Conservation (phyloP, 2,113 vertebrate genomes). For the Pelecanoides urinatrix region DNA sequence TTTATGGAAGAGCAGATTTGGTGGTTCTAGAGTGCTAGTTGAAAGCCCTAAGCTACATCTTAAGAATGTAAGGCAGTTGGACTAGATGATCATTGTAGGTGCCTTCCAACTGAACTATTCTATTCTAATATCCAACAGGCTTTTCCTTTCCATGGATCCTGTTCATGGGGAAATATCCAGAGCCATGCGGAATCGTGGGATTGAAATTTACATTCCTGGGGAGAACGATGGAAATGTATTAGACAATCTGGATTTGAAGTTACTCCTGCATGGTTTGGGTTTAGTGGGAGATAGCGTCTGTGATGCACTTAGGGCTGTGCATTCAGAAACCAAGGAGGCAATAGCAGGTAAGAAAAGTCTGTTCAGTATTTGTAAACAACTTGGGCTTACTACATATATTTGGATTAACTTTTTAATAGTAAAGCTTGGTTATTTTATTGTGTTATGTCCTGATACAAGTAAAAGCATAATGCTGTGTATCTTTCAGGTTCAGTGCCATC, state of each 20-base stretch:
- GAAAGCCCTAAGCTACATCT: not conserved
- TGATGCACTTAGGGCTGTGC: conserved; percentile 83
- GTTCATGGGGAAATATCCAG: conserved; percentile 93
- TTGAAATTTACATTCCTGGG: conserved; percentile 91
- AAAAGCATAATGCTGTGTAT: not conserved
- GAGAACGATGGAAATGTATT: conserved; percentile 76
- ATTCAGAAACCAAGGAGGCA: conserved; percentile 77
- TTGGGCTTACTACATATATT: not conserved
- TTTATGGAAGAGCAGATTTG: not conserved
- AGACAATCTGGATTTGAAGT: conserved; percentile 86
- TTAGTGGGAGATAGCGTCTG: conserved; percentile 86
- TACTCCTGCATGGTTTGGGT: conserved; percentile 85
- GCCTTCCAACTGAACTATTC: not conserved
- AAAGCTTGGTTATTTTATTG: not conserved
- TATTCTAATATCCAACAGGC: conserved; percentile 64
- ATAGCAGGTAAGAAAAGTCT: conserved; percentile 80
- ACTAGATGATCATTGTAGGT: not conserved
- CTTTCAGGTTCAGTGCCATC: conserved; percentile 84
- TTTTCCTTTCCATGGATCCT: conserved; percentile 98
- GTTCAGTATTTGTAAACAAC: not conserved
- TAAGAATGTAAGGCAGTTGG: not conserved
- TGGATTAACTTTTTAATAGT: not conserved
- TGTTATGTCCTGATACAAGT: not conserved
- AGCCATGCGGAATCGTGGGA: conserved; percentile 96
- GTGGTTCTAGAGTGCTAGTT: not conserved